A percentile compares a stretch with the other conserved stretches of the same genome.
Conservation (phyloP, 2,888 invertebrate species). For the Tortrix viridana region DNA sequence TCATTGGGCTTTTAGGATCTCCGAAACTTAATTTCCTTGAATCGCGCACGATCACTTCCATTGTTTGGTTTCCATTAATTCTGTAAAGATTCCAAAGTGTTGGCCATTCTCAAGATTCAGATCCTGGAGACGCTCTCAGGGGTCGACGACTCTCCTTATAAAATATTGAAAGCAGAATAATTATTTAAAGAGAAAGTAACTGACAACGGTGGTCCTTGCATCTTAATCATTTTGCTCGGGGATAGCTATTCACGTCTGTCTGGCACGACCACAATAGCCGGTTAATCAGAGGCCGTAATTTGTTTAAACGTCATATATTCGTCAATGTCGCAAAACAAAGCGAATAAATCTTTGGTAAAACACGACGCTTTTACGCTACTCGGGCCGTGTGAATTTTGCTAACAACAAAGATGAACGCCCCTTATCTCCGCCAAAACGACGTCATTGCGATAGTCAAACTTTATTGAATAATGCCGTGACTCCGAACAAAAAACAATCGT, state of each 20-base stretch:
- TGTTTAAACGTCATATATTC: slow-evolving; percentile 31
- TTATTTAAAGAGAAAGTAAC: slow-evolving; percentile 52
- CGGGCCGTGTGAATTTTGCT: slow-evolving; percentile 6
- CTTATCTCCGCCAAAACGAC: slow-evolving; percentile 23
- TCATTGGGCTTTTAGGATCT: slow-evolving; percentile 25
- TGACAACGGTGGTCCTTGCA: slow-evolving; percentile 47
- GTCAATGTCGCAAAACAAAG: slow-evolving; percentile 31
- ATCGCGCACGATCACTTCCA: slow-evolving; percentile 16
- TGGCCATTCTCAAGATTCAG: slow-evolving; percentile 16
- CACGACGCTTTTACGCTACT: slow-evolving; percentile 19
- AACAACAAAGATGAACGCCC: slow-evolving; percentile 19
- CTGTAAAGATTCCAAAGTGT: slow-evolving; percentile 28
- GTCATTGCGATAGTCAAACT: slow-evolving; percentile 11
- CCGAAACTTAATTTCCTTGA: slow-evolving; percentile 20
- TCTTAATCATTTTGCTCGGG: slow-evolving; percentile 51
- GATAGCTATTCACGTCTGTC: slow-evolving; percentile 32
- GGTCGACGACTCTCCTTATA: slow-evolving; percentile 33
- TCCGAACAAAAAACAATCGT: slow-evolving; percentile 52
- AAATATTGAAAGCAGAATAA: slow-evolving; percentile 37
- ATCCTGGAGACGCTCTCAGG: slow-evolving; percentile 11
- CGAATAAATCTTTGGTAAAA: slow-evolving; percentile 28
- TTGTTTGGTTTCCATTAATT: slow-evolving; percentile 24
- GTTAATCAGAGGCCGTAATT: slow-evolving; percentile 27
- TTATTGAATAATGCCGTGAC: slow-evolving; percentile 21
- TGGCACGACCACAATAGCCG: slow-evolving; percentile 24